Evolutionary conservation across 35 echinoderm and acorn worm genomes (phyloP), one percentile per base, ranked within the genome.

Genomic region (Acanthaster planci): DNA sequence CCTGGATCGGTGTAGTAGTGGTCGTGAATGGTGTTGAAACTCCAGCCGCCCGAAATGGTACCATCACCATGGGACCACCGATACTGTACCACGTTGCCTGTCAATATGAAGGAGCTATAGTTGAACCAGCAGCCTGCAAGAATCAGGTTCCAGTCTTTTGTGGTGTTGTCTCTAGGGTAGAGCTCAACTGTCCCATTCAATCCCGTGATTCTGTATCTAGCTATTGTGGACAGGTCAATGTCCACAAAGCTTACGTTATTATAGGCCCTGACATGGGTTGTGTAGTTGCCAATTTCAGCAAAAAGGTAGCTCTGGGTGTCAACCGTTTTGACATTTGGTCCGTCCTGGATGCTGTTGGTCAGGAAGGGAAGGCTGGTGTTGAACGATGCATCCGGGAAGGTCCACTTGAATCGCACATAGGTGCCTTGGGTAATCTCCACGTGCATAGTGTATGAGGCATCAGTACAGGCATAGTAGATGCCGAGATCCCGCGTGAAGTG

Each of bases 401-500:
- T 86, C 92, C 92, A 94, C 0, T 51, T 39, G 36, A 94, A 86
- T 59, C 84, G 85, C 3, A 84, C 87, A 82, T 86, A 94, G 37
- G 92, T 90, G 55, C 92, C 92, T 86, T 94, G 92, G 5, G 76
- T 76, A 12, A 94, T 84, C 47, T 94, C 92, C 0, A 94, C 92
- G 51, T 86, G 44, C 92, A 94, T 94, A 26, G 76, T 37, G 38
- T 90, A 94, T 1, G 64, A 9, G 14, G 40, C 83, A 78, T 94
- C 92, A 12, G 87, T 94, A 38, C 92, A 94, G 17, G 87, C 92
- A 52, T 94, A 94, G 78, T 94, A 94, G 47, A 85, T 87, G 5
- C 92, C 92, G 17, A 90, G 92, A 52, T 94, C 78, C 15, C 92
- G 77, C 26, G 92, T 94, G 83, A 94, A 94, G 15, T 90, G 87